Base-by-base conservation (phyloP, 1,140 invertebrate species). In the Aphaenogaster floridana region DNA sequence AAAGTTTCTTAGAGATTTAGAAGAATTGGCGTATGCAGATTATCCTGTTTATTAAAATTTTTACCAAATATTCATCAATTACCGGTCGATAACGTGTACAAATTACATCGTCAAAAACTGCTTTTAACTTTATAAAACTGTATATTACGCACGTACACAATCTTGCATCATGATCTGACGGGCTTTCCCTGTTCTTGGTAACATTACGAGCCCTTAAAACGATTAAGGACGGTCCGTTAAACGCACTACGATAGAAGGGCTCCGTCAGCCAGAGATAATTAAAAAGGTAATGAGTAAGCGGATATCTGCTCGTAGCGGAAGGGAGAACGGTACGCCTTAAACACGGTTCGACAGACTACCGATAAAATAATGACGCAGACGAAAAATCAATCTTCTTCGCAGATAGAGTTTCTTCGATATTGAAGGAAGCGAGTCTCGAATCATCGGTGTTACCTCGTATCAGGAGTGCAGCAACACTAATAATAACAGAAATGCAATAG, bases 241-340 rank as follows among this genome's bases (percentile, higher is more conserved):
- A 84, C 90, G 86, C 79, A 84, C 88, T 91, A 92, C 87, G 87
- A 89, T 88, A 87, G 81, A 89, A 77, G 45, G 68, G 76, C 52
- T 72, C 36, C 85, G 64, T 63, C 78, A 39, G 63, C 63, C 21
- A 36, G 57, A 90, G 90, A 93, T 93, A 92, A 94, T 94, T 93
- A 93, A 93, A 93, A 93, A 93, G 92, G 84, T 94, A 93, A 93
- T 89, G 77, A 88, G 81, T 85, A 90, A 92, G 80, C 64, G 86
- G 86, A 92, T 90, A 91, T 66, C 86, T 77, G 39, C 54, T 54
- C 21, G 45, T 61, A 78, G 42, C 59, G 39, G 28, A 52, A 34
- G 17, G 21, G 66, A 84, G 54, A 87, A 74, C 69, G 66, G 68
- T 71, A 45, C 34, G 45, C 39, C 69, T 76, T 85, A 48, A 66